Evolutionary conservation across 2,888 invertebrate genomes (phyloP).

Genomic region (Charanyca ferruginea): DNA sequence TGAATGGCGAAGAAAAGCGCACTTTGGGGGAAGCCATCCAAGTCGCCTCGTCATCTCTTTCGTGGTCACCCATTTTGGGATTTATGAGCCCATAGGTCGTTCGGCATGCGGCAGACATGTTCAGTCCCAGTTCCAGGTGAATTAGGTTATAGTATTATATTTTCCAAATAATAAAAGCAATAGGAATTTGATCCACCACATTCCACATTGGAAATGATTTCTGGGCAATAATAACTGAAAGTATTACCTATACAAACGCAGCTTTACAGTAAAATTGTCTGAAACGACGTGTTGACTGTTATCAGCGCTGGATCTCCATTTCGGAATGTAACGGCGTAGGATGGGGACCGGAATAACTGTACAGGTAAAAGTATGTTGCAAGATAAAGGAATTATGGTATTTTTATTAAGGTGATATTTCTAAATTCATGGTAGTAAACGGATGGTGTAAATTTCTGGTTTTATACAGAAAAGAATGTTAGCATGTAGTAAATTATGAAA

Average conservation of each 20-base stretch:
- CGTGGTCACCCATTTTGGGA: too few relatives aligned
- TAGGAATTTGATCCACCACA: background rate
- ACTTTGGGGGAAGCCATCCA: too few relatives aligned
- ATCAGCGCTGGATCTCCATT: constrained; percentile 25
- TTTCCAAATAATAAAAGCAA: background rate
- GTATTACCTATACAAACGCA: background rate
- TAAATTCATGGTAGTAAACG: background rate
- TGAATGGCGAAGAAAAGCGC: too few relatives aligned
- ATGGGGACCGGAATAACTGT: constrained; percentile 9
- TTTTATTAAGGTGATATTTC: background rate
- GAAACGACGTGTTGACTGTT: constrained; percentile 26
- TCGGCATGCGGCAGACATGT: too few relatives aligned
- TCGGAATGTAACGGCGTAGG: constrained; percentile 15
- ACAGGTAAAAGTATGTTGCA: constrained; percentile 1
- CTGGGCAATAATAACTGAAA: background rate
- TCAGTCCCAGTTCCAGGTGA: too few relatives aligned
- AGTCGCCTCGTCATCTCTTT: too few relatives aligned
- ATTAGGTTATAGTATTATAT: too few relatives aligned
- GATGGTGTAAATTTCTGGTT: background rate
- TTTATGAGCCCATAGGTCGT: too few relatives aligned
- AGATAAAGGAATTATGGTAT: constrained; percentile 6
- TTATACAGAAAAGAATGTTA: too few relatives aligned
- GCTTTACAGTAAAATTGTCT: constrained; percentile 21
- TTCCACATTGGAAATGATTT: background rate
- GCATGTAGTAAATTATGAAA: too few relatives aligned